Conservation (phyloP, 2,888 invertebrate species). For the Mycogona germanica region DNA sequence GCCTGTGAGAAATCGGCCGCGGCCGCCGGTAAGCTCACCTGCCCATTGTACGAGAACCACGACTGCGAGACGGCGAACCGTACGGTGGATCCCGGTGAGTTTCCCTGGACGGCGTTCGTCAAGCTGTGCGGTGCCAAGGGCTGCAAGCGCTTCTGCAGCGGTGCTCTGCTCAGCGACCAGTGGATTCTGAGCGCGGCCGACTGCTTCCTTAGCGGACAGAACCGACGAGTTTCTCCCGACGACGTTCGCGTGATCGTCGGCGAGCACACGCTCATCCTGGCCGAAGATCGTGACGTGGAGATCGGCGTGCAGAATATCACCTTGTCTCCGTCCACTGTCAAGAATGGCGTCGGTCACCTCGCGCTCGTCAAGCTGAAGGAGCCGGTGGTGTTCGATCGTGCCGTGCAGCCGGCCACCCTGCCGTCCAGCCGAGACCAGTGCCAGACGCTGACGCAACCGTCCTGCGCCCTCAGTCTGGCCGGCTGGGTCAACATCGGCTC, state of each 20-base stretch:
- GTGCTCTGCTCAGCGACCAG: conserved; percentile 2
- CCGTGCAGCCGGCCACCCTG: conserved; percentile 14
- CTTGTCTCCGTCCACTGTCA: background rate
- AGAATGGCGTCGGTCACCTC: background rate
- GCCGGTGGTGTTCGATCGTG: conserved; percentile 5
- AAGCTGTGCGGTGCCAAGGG: conserved; percentile 6
- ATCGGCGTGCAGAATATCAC: background rate
- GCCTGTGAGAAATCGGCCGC: conserved; percentile 1
- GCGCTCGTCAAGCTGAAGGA: conserved; percentile 8
- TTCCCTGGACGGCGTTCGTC: conserved; percentile 13
- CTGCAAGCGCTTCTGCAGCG: conserved; percentile 9
- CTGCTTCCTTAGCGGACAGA: conserved; percentile 3
- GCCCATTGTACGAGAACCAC: conserved; percentile 9
- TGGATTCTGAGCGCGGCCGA: conserved; percentile 10
- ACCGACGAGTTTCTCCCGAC: background rate
- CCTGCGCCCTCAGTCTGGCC: conserved; percentile 12
- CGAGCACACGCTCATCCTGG: conserved; percentile 8
- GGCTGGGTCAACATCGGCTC: conserved; percentile 13
- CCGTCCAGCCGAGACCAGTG: conserved; percentile 10
- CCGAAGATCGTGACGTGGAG: conserved; percentile 14
- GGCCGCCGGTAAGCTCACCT: too few relatives aligned
- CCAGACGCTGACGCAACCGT: background rate
- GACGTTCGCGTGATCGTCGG: conserved; percentile 14
- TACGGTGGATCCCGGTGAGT: conserved; percentile 10
- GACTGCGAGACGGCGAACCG: conserved; percentile 16